Evolutionary conservation across 2,113 vertebrate species (phyloP), one percentile per base, ranked within the genome.

Genomic region (Uria aalge): DNA sequence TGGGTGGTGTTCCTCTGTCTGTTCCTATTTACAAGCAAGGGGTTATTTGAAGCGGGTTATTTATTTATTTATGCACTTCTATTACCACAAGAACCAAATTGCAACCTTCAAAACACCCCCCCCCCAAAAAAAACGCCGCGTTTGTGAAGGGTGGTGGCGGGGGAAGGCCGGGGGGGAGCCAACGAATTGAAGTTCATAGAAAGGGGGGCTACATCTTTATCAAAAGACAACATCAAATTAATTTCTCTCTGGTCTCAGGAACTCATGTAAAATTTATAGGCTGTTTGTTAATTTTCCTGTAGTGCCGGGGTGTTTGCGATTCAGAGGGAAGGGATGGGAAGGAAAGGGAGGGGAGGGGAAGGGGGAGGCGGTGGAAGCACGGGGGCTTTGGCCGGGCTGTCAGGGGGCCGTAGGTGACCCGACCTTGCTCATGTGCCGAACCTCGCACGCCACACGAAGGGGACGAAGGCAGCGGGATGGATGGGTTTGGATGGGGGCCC

Each of bases 191-290:
- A 96, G 89, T n/a, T n/a, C 89, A 69, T 88, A 68, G 88, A 56
- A 85, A 92, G 94, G 97, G 95, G 95, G 95, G 94, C 77, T 97
- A 97, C 96, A 94, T 97, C 96, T 98, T 97, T 98, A 98, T 98
- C 92, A 97, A 98, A 98, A 98, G 96, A 97, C 97, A 98, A 98
- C 96, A 97, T 97, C 97, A 98, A 96, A 98, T 98, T 98, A 98
- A 98, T 98, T 98, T 98, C 96, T 98, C 88, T 84, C 96, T 88
- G 45, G 92, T 97, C 90, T 96, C 50, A 5, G 90, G 82, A 97
- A 88, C 97, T 98, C 98, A 98, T 98, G 97, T 96, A 98, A 98
- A 98, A 98, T 98, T 96, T 97, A 98, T 97, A 82, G 93, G 95
- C 91, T 97, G 97, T 90, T 97, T 98, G 97, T 97, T 97, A 97